These are phyloP conservation scores for Metalampra italica DNA, from an alignment of 2,888 invertebrate species.

Conservation along the genomic window DNA sequence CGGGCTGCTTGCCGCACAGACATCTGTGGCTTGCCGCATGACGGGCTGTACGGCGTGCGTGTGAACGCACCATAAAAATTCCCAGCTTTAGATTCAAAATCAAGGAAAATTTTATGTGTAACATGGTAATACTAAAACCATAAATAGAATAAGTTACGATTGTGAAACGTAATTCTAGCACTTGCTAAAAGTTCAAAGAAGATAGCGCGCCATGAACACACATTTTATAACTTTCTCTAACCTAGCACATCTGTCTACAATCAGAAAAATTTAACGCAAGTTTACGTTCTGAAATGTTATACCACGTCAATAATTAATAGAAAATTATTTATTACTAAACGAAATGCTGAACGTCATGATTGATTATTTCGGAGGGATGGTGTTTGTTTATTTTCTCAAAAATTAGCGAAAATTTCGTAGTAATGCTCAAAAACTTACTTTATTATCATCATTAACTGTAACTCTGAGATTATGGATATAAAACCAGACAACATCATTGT, in stretches of 20 bases:
- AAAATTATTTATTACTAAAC: conserved; percentile 1
- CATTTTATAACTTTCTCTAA: background rate
- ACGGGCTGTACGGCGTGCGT: too few species aligned
- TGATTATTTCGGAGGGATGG: conserved; percentile 2
- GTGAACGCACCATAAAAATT: too few species aligned
- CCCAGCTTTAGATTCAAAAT: too few species aligned
- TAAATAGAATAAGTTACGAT: too few species aligned
- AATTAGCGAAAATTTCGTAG: background rate
- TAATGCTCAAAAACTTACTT: background rate
- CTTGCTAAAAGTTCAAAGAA: too few species aligned
- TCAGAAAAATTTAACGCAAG: background rate
- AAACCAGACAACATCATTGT: conserved; percentile 55
- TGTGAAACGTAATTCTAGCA: too few species aligned
- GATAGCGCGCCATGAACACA: too few species aligned
- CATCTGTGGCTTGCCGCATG: too few species aligned
- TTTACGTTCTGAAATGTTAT: background rate
- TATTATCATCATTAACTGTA: background rate
- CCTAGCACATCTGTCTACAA: background rate
- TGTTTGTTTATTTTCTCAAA: conserved; percentile 11
- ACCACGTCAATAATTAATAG: background rate
- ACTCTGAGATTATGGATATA: conserved; percentile 49
- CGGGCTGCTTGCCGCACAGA: too few species aligned
- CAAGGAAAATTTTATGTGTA: too few species aligned
- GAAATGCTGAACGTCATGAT: background rate
- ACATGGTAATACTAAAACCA: too few species aligned